Evolutionary conservation across 2,113 vertebrate genomes (phyloP), one percentile per base, ranked within the genome.

Genomic region (Lepisosteus oculatus): DNA sequence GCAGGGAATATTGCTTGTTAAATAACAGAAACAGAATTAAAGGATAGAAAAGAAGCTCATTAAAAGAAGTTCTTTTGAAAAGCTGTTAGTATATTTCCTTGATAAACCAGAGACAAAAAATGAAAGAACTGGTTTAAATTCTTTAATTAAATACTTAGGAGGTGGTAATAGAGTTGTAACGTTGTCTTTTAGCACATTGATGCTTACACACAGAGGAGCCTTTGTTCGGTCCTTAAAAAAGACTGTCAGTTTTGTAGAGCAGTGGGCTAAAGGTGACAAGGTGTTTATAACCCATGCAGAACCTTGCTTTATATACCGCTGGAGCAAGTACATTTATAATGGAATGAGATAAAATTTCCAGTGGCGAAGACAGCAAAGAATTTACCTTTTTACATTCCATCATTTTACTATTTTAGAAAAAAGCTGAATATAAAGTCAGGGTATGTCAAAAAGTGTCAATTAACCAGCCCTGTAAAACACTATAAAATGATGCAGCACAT

Each of bases 281-380:
- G 44, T 51, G 45, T 54, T 17, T 4, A 13, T 47, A 51, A 5
- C 65, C 65, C 4, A 13, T 14, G 13, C 43, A 45, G 65, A 15
- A n/a, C 13, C 8, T 44, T 8, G 44, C 44, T 13, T 4, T 47
- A 67, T 14, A 54, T 67, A 43, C 65, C 29, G 65, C 41, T 17
- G 65, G 44, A 67, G 47, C 65, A 67, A 15, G 47, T 67, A 15
- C 41, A 65, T 43, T 67, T 55, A 9, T 65, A 43, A 65, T 43
- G 44, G 13, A 29, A 29, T 11, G 63, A 42, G 65, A 67, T 67
- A 51, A 29, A 15, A 3, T 17, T 54, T 47, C 45, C 65, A n/a
- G 45, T 44, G 65, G 65, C 8, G 12, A 47, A 7, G 17, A 13
- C 45, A 51, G 65, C 65, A 66, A 66, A 66, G 63, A 45, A n/a